These are phyloP conservation scores for Ophonus ardosiacus DNA, from an alignment of 2,888 invertebrate species.

Conservation along the genomic window DNA sequence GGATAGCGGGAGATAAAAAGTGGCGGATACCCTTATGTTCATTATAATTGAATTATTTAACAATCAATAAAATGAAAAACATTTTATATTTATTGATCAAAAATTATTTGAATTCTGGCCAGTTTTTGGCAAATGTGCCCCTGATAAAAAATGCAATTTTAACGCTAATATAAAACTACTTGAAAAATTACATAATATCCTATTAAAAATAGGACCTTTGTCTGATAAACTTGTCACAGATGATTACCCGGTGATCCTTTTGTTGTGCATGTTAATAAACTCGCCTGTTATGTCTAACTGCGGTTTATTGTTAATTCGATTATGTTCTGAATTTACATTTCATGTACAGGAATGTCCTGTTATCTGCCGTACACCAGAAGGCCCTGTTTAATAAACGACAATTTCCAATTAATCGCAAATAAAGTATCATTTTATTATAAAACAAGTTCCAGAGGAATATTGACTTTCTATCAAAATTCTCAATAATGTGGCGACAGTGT, in stretches of 20 bases:
- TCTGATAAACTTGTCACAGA: background rate
- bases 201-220: background rate
- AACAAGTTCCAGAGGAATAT: background rate
- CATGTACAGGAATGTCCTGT: background rate
- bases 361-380: background rate
- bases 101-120: too few relatives aligned
- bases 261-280: background rate
- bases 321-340: background rate
- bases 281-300: background rate
- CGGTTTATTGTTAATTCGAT: background rate
- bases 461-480: too few relatives aligned
- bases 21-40: too few relatives aligned
- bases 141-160: too few relatives aligned
- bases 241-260: background rate
- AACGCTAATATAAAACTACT: too few relatives aligned
- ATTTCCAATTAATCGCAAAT: background rate
- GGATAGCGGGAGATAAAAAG: too few relatives aligned
- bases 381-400: background rate
- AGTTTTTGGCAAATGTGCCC: too few relatives aligned
- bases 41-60: too few relatives aligned
- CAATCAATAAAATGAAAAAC: too few relatives aligned
- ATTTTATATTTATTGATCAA: too few relatives aligned
- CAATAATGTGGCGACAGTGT: too few relatives aligned
- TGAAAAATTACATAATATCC: too few relatives aligned
- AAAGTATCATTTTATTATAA: background rate